Evolutionary conservation across 2,113 vertebrate genomes (phyloP), one percentile per base, ranked within the genome.

Genomic region (Helogale parvula): DNA sequence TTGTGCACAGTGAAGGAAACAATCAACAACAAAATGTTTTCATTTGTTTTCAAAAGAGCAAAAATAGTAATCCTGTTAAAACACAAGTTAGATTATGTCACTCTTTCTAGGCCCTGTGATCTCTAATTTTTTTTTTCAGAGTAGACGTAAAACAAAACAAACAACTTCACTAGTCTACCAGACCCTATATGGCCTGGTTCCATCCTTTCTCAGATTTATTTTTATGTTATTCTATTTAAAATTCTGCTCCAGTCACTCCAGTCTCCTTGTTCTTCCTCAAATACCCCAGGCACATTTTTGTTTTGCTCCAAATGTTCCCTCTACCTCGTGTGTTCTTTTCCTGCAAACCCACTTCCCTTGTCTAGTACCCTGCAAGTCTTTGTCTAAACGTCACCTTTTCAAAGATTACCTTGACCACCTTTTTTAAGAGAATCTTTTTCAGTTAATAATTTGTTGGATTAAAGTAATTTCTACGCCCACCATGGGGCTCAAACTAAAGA

Each of bases 61-160:
- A 14, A 45, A 11, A 63, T n/a, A 63, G 3, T 29, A 89, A 85
- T 85, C n/a, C 15, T 50, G 21, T 41, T 85, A 60, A 71, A 79
- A 76, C 14, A 60, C 63, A 54, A 16, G 25, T 38, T 52, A 63
- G 27, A 65, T 89, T 69, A 47, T 80, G 1, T 47, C 17, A n/a
- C 19, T 54, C 31, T 81, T 5, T 69, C 10, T 23, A 92, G 38
- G n/a, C 19, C 4, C 38, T 71, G 29, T 77, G 50, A 84, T 84
- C 45, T 54, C 60, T 38, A 38, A 71, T 88, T 90, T 93, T 17
- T 47, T 83, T 90, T 88, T 90, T 93, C 23, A 80, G n/a, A 45
- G n/a, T 45, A 25, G 35, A 66, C 52, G 68, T 66, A 50, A 76
- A 76, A 21, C 27, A 65, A 65, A 71, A 68, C 23, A 74, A 74